Percentiles rank a stretch among this genome's conserved stretches.
Conservation (phyloP, 2,888 invertebrate genomes). For the Andrena minutula region DNA sequence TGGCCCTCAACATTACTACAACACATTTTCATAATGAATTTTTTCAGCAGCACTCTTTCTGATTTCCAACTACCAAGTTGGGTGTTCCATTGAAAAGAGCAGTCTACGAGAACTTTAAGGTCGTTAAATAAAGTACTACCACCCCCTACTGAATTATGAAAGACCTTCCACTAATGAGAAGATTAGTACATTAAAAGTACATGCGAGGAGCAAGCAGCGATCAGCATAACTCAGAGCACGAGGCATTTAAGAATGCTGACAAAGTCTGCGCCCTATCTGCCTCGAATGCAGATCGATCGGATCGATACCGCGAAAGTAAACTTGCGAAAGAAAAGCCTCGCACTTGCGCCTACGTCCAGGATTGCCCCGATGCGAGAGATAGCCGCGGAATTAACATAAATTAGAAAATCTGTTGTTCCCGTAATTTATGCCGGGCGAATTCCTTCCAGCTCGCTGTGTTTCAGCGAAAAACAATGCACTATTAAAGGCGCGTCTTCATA, state of each 20-base stretch:
- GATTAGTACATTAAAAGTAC: background rate
- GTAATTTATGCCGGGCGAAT: slow-evolving; percentile 40
- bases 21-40: too few relatives aligned
- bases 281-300: slow-evolving; percentile 24
- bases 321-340: slow-evolving; percentile 9
- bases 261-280: slow-evolving; percentile 9
- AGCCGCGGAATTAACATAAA: slow-evolving; percentile 49
- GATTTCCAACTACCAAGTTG: too few relatives aligned
- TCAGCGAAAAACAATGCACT: slow-evolving; percentile 46
- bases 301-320: slow-evolving; percentile 38
- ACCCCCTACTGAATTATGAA: background rate
- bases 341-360: background rate
- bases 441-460: background rate
- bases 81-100: too few relatives aligned
- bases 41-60: too few relatives aligned
- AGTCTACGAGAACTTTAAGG: too few relatives aligned
- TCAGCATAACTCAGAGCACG: background rate
- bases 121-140: background rate
- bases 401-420: slow-evolving; percentile 55
- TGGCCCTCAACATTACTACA: too few relatives aligned
- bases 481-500: slow-evolving; percentile 49
- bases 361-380: slow-evolving; percentile 14
- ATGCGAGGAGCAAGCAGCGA: background rate
- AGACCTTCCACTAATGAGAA: background rate
- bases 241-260: background rate